A percentile compares a stretch with the other conserved stretches of the same genome.
Evolutionary conservation across 1,140 invertebrate genomes (phyloP).

Genomic region (Cydia splendana): DNA sequence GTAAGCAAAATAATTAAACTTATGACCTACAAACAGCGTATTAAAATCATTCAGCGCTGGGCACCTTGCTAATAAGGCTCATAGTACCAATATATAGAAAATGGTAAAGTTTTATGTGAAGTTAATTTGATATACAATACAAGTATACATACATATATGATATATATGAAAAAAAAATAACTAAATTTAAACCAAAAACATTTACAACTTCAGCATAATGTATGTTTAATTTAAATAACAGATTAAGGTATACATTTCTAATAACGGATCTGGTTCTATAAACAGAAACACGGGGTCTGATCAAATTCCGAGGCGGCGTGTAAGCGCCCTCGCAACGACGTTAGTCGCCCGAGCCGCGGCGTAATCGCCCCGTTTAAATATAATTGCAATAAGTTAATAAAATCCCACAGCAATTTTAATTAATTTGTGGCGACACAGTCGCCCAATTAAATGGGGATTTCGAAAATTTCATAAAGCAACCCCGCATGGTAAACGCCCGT

Average conservation of each 20-base stretch:
- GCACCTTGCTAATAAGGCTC: no score
- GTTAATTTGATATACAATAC: no score
- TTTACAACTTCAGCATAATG: no score
- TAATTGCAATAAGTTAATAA: constrained; percentile 77
- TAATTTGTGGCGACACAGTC: constrained; percentile 68
- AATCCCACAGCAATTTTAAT: constrained; percentile 68
- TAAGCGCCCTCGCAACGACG: constrained; percentile 51
- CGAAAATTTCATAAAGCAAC: constrained; percentile 53
- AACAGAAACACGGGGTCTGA: constrained; percentile 52
- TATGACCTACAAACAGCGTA: no score
- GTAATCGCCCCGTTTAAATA: constrained; percentile 69
- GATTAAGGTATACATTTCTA: neutral
- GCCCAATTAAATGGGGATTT: constrained; percentile 65
- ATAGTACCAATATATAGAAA: no score
- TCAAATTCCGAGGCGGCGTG: constrained; percentile 63
- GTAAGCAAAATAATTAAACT: no score
- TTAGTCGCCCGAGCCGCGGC: constrained; percentile 44
- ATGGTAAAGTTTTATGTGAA: no score
- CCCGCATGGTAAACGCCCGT: constrained; percentile 42
- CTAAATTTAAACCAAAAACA: no score
- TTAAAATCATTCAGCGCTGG: no score
- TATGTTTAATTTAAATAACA: neutral
- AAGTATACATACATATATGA: no score
- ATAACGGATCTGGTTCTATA: neutral
- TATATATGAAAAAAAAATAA: no score